Conservation (phyloP, 2,888 invertebrate genomes). For the Neoascia interrupta region DNA sequence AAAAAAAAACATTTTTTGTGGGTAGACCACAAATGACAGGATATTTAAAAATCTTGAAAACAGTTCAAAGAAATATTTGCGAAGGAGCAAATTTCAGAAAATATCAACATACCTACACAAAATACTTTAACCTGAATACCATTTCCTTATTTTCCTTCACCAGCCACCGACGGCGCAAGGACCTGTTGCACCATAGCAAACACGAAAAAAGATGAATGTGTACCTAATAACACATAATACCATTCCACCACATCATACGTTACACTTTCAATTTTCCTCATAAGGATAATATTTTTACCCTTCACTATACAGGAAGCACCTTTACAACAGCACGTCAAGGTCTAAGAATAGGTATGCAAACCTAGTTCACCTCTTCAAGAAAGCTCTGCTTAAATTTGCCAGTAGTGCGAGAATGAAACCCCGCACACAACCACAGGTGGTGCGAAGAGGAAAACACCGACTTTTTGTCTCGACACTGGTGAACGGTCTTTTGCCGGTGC, state of each 20-base stretch:
- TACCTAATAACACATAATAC: no score
- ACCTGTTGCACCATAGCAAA: no score
- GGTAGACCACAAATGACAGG: no score
- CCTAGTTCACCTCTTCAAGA: constrained; percentile 39
- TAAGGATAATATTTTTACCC: constrained; percentile 46
- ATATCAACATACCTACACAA: no score
- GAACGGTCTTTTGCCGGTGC: constrained; percentile 3
- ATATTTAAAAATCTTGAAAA: no score
- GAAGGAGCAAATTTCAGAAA: no score
- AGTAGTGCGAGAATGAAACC: constrained; percentile 60
- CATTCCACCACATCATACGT: constrained; percentile 49
- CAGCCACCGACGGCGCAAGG: no score
- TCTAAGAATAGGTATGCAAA: constrained; percentile 20
- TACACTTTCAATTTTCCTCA: constrained; percentile 43
- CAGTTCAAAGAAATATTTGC: no score
- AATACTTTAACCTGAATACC: no score
- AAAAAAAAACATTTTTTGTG: no score
- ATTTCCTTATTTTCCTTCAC: no score
- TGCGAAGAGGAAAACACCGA: constrained; percentile 32
- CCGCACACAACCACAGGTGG: constrained; percentile 50
- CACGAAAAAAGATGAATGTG: no score
- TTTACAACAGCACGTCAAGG: neutral
- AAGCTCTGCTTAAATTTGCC: constrained; percentile 48
- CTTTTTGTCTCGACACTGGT: neutral
- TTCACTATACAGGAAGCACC: constrained; percentile 9